phyloP scores from a whole-genome alignment of 2,113 vertebrate genomes.

The Vombatus ursinus region DNA sequence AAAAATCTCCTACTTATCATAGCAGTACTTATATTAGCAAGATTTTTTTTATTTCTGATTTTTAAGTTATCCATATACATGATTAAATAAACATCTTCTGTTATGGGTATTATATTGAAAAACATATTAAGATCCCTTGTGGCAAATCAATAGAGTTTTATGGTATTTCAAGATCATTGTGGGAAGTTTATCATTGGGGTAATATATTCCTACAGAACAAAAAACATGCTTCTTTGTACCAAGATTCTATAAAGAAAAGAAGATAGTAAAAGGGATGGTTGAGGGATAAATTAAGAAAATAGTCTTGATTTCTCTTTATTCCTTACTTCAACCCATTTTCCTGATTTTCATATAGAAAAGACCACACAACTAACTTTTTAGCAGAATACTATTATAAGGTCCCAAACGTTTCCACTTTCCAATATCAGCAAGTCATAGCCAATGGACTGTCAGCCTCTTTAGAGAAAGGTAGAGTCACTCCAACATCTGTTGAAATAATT shows the following conservation, averaged over 20 bases:
- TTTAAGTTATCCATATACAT: neutral
- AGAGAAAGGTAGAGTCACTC: neutral
- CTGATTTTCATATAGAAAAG: neutral
- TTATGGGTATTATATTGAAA: neutral
- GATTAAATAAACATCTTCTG: neutral
- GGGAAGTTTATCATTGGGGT: neutral
- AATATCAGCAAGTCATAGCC: neutral
- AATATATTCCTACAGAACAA: neutral
- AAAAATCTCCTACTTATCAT: neutral
- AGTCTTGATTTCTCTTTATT: neutral
- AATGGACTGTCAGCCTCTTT: neutral
- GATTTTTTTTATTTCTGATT: neutral
- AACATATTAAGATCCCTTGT: neutral
- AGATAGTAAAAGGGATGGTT: neutral
- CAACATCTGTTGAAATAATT: neutral
- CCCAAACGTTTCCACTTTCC: neutral
- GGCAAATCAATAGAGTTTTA: neutral
- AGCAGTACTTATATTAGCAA: neutral
- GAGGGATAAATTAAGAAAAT: neutral
- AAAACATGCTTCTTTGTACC: neutral
- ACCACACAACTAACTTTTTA: too few relatives aligned
- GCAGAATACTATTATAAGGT: too few relatives aligned
- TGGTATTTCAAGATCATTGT: neutral
- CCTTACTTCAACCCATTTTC: neutral
- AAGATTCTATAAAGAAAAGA: neutral